A percentile compares a stretch with the other conserved stretches of the same genome.
Evolutionary conservation across 2,888 invertebrate genomes (phyloP).

Genomic region (Meteorus colon): DNA sequence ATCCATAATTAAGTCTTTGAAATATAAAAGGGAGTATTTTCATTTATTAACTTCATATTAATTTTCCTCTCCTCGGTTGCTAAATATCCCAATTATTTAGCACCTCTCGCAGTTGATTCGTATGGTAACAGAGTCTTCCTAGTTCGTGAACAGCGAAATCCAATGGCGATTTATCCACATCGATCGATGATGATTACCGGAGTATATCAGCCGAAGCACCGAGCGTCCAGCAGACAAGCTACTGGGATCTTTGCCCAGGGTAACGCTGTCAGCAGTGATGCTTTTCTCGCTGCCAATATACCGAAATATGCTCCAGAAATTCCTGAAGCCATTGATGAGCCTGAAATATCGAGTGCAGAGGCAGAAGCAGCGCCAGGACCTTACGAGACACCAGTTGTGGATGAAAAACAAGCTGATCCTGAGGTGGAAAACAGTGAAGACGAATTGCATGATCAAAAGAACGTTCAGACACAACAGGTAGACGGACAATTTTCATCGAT

Average conservation of each 20-base stretch:
- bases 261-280: conserved; percentile 65
- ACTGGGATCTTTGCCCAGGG: conserved; percentile 68
- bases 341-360: conserved; percentile 64
- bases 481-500: not conserved
- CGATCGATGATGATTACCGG: conserved; percentile 70
- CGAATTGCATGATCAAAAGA: conserved; percentile 38
- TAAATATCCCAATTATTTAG: conserved; percentile 42
- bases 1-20: not conserved
- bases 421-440: conserved; percentile 35
- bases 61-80: not conserved
- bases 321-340: conserved; percentile 61
- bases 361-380: conserved; percentile 62
- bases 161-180: conserved; percentile 58
- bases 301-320: conserved; percentile 58
- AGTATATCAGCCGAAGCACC: conserved; percentile 64
- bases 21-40: too few species aligned
- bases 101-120: conserved; percentile 58
- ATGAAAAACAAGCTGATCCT: conserved; percentile 45
- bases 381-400: conserved; percentile 50
- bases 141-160: conserved; percentile 59
- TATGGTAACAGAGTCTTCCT: conserved; percentile 59
- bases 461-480: conserved; percentile 8
- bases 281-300: conserved; percentile 59
- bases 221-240: conserved; percentile 57
- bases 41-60: too few species aligned